phyloP scores from a whole-genome alignment of 1,140 invertebrate species.

The Drosophila auraria region DNA sequence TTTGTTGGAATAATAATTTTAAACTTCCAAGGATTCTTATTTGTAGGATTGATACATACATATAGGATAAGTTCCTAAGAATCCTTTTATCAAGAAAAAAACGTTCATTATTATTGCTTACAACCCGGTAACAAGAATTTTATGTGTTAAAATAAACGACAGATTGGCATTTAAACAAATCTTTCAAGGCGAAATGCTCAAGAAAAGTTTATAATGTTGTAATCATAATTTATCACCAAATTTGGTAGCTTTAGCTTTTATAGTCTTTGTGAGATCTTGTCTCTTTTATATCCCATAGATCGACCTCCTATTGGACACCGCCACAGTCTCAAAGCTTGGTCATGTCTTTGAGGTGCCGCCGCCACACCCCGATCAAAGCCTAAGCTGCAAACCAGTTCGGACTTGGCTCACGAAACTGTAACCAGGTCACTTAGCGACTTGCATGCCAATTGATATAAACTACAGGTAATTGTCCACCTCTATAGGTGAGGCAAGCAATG shows the following conservation, averaged over 20 bases:
- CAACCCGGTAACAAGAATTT: background rate
- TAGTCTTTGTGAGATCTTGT: too few relatives aligned
- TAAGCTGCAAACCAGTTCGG: constrained; percentile 65
- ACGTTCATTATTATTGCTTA: too few relatives aligned
- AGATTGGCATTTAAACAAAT: too few relatives aligned
- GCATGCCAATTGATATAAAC: constrained; percentile 43
- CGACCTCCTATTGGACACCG: background rate
- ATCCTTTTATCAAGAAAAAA: too few relatives aligned
- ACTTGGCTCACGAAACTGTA: constrained; percentile 34
- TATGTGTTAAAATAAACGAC: too few relatives aligned
- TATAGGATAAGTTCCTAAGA: background rate
- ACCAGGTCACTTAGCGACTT: constrained; percentile 20
- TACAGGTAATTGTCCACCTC: constrained; percentile 36
- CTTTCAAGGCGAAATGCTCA: too few relatives aligned
- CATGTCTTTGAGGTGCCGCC: constrained; percentile 27
- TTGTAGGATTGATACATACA: too few relatives aligned
- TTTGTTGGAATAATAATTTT: background rate
- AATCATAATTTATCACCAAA: too few relatives aligned
- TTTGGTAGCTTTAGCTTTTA: too few relatives aligned
- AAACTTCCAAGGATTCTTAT: background rate
- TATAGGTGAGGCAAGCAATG: constrained; percentile 1
- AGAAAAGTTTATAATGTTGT: too few relatives aligned
- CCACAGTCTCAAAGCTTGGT: constrained; percentile 19
- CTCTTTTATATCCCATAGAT: background rate
- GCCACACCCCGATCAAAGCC: constrained; percentile 36